Evolutionary conservation across 1,140 invertebrate genomes (phyloP), one percentile per base, ranked within the genome.

Genomic region (Neomicropteryx cornuta): DNA sequence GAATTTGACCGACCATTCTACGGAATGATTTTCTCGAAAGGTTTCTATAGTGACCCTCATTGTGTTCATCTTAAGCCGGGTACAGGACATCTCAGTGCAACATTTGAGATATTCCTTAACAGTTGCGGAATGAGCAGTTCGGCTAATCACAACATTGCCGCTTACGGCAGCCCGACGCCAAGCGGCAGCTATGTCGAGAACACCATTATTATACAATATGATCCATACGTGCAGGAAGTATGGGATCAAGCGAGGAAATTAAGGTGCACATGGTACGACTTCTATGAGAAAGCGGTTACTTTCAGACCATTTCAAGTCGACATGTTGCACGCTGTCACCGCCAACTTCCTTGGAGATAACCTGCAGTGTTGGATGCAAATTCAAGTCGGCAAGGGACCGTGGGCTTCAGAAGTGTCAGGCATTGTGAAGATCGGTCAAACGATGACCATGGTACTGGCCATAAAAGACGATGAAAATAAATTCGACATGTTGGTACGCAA

Each of bases 311-410:
- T 92, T 77, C 84, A 87, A 68, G 89, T 94, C 14, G 89, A 94
- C 56, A 93, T 91, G 86, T 54, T 94, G 42, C 86, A 94, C 53
- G 89, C 89, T 0, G 88, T 93, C 17, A 91, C 88, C 0, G 88
- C 89, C 13, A 93, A 94, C 68, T 94, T 94, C 72, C 72, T 93
- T 42, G 90, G 90, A 11, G 90, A 94, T 64, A 94, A 94, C 62
- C 68, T 94, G 36, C 88, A 92, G 57, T 94, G 89, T 59, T 94
- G 89, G 89, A 93, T 93, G 88, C 89, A 93, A 60, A 92, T 94
- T 44, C 89, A 94, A 61, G 87, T 90, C 16, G 90, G 90, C 18
- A 92, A 91, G 58, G 89, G 90, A 37, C 90, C 90, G 0, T 94
- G 88, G 88, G 88, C 90, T 16, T 89, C 85, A 4, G 90, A 94